phyloP scores from a whole-genome alignment of 1,140 invertebrate species.

The Macrocentrus cingulum region DNA sequence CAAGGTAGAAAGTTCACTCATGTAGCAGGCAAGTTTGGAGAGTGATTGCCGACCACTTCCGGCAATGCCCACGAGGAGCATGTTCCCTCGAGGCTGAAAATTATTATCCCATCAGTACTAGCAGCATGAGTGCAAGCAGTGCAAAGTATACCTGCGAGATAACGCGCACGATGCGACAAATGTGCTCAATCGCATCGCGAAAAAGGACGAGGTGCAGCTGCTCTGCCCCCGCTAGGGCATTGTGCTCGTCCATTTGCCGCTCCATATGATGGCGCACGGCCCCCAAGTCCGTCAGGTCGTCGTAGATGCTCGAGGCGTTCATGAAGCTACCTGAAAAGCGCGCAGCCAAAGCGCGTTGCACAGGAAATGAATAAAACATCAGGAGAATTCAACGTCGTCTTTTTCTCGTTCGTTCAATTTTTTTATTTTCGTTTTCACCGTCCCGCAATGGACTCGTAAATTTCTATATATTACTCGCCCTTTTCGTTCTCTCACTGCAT shows the following conservation, averaged over 20 bases:
- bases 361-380: constrained; percentile 27
- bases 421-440: constrained; percentile 5
- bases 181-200: constrained; percentile 81
- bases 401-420: constrained; percentile 13
- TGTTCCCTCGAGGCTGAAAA: constrained; percentile 70
- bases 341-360: not conserved
- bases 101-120: not conserved
- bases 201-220: constrained; percentile 79
- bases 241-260: constrained; percentile 76
- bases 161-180: constrained; percentile 77
- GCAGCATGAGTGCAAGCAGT: not conserved
- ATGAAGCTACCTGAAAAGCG: constrained; percentile 66
- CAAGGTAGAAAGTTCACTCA: constrained; percentile 76
- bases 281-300: constrained; percentile 70
- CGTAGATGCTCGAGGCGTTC: constrained; percentile 73
- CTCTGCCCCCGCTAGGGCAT: constrained; percentile 71
- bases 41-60: constrained; percentile 85
- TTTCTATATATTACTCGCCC: not conserved
- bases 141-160: constrained; percentile 66
- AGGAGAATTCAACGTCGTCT: constrained; percentile 20
- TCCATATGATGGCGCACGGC: constrained; percentile 67
- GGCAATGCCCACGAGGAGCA: constrained; percentile 81
- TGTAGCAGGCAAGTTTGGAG: constrained; percentile 73
- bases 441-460: constrained; percentile 17
- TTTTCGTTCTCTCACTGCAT: not conserved